These are phyloP conservation scores for Belonocnema kinseyi DNA, from an alignment of 1,140 invertebrate species.

Conservation along the genomic window DNA sequence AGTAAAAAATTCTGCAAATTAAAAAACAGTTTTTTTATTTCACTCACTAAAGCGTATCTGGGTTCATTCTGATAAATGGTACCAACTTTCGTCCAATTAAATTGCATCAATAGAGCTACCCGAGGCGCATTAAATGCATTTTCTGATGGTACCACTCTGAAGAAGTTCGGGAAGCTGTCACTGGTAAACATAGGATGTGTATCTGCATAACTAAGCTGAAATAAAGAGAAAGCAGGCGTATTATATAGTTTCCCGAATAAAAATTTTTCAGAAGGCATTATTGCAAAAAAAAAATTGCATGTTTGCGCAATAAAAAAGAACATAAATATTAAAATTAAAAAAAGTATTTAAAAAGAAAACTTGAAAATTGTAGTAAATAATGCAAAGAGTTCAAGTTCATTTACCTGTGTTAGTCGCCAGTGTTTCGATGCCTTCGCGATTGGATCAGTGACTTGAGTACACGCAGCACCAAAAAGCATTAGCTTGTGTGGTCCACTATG, in stretches of 20 bases:
- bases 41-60: constrained; percentile 89
- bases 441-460: constrained; percentile 97
- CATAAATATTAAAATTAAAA: neutral
- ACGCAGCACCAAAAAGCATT: constrained; percentile 97
- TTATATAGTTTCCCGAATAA: too few species aligned
- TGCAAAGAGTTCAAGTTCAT: neutral
- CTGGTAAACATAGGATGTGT: constrained; percentile 98
- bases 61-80: constrained; percentile 98
- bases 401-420: constrained; percentile 96
- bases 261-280: too few species aligned
- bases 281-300: neutral
- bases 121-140: constrained; percentile 96
- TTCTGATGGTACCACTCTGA: constrained; percentile 95
- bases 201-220: constrained; percentile 96
- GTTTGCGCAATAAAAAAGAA: neutral
- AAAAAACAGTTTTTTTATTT: neutral
- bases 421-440: constrained; percentile 98
- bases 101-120: constrained; percentile 89
- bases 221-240: constrained; percentile 54
- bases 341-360: neutral
- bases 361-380: neutral
- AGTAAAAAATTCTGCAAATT: neutral
- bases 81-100: constrained; percentile 98
- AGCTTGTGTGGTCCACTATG: constrained; percentile 92
- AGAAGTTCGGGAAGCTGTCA: constrained; percentile 96